Evolutionary conservation across 2,888 invertebrate genomes (phyloP), one percentile per base, ranked within the genome.

Genomic region (Nomada lathburiana): DNA sequence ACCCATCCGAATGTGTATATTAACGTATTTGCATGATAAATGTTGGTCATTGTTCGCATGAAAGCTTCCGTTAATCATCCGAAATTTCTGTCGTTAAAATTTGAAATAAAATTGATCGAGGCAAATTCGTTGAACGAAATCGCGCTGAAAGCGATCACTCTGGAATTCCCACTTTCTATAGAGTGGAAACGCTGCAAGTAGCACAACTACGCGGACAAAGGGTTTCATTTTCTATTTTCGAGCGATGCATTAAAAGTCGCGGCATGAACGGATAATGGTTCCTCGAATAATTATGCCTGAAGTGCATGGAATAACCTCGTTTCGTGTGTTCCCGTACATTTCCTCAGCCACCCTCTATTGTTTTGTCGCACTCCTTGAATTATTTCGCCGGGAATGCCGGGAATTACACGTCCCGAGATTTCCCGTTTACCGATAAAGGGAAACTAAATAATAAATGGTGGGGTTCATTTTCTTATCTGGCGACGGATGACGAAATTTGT

Each of bases 401-500:
- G 16, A 62, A 53, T 36, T 18, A 20, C 20, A 36, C 13, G 74
- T 16, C 59, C 47, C 52, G 13, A 44, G 64, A 84, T 76, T 75
- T 42, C 57, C 50, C 71, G 77, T 77, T 78, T 76, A 71, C 72
- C 74, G 80, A 71, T 60, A 57, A 57, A 53, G 44, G 36, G 63
- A 23, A 53, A 71, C 69, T 88, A 88, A 86, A 86, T 87, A 85
- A 87, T 82, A 85, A 78, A 87, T 50, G 63, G 42, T 53, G 62
- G 47, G 26, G 1, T 26, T 26, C 63, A 80, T 83, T 71, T 65
- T 64, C 80, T 67, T 76, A 81, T 86, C 85, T 82, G 83, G 89
- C 70, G 89, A 89, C 89, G 90, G 90, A 91, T 90, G 91, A 91
- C 88, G 89, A 92, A 92, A 93, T 93, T 92, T 92, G 92, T 91